These are phyloP conservation scores for Brachionus angularis DNA, from an alignment of 1,140 invertebrate species.

Conservation along the genomic window DNA sequence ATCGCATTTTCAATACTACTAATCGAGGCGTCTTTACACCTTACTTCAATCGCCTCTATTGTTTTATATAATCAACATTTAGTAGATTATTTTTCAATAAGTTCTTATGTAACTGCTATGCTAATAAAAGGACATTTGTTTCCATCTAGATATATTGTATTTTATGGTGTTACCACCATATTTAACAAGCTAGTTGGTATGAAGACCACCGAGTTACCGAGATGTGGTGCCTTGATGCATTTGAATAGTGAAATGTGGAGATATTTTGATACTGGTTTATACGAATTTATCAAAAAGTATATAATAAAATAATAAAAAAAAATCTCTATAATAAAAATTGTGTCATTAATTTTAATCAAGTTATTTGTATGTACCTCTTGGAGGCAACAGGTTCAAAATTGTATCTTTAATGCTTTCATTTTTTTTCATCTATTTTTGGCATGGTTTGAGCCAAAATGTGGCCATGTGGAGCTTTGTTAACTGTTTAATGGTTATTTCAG, in stretches of 20 bases:
- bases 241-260: slow-evolving; percentile 38
- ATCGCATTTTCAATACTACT: slow-evolving; percentile 6
- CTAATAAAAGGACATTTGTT: slow-evolving; percentile 11
- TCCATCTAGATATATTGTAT: slow-evolving; percentile 27
- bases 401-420: slow-evolving; percentile 11
- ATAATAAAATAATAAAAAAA: neutral
- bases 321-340: neutral
- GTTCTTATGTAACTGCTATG: neutral
- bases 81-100: neutral
- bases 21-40: neutral
- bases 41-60: neutral
- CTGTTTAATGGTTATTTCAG: slow-evolving; percentile 11
- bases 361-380: slow-evolving; percentile 42
- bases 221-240: slow-evolving; percentile 27
- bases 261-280: slow-evolving; percentile 39
- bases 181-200: slow-evolving; percentile 14
- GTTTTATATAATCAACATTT: slow-evolving; percentile 6
- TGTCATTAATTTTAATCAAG: neutral
- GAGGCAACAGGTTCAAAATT: slow-evolving; percentile 20
- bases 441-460: slow-evolving; percentile 26
- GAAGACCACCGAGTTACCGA: slow-evolving; percentile 11
- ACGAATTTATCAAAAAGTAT: slow-evolving; percentile 43
- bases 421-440: slow-evolving; percentile 35
- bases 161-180: slow-evolving; percentile 12
- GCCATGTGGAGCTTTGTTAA: slow-evolving; percentile 7